Conservation (phyloP, 2,888 invertebrate species). For the Eupelmus urozonus region DNA sequence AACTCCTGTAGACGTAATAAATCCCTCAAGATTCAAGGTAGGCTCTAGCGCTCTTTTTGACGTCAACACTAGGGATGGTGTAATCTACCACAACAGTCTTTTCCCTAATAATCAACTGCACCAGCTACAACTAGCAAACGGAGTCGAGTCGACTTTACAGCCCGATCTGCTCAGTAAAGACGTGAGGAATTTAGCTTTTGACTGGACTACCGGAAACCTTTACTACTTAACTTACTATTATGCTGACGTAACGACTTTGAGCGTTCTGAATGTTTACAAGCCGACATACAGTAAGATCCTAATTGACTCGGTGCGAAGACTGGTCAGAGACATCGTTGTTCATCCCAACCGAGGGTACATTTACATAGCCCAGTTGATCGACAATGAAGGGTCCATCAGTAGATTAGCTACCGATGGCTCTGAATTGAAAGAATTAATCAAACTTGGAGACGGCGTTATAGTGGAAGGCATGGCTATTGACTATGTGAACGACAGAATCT, state of each 20-base stretch:
- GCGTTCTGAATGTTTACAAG: constrained; percentile 26
- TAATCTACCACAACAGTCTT: constrained; percentile 16
- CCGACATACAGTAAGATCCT: constrained; percentile 43
- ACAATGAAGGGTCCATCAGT: not conserved
- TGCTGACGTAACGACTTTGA: constrained; percentile 23
- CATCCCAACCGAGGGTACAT: constrained; percentile 44
- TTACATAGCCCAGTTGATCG: constrained; percentile 4
- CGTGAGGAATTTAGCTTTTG: constrained; percentile 24
- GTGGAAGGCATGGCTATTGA: constrained; percentile 28
- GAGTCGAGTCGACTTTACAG: not conserved
- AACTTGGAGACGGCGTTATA: not conserved
- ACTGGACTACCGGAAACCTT: constrained; percentile 48
- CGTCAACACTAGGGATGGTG: not conserved
- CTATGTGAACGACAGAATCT: constrained; percentile 32
- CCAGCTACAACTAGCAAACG: not conserved
- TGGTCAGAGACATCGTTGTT: constrained; percentile 3
- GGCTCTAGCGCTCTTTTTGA: not conserved
- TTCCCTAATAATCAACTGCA: constrained; percentile 30
- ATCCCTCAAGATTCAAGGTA: constrained; percentile 18
- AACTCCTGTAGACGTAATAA: constrained; percentile 2
- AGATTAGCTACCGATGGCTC: constrained; percentile 39
- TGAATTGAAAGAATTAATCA: not conserved
- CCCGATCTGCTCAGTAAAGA: constrained; percentile 30
- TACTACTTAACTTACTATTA: constrained; percentile 51
- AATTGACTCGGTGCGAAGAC: constrained; percentile 4